Base-by-base conservation (phyloP, 1,140 invertebrate genomes). In the Brachionus paranguensis region DNA sequence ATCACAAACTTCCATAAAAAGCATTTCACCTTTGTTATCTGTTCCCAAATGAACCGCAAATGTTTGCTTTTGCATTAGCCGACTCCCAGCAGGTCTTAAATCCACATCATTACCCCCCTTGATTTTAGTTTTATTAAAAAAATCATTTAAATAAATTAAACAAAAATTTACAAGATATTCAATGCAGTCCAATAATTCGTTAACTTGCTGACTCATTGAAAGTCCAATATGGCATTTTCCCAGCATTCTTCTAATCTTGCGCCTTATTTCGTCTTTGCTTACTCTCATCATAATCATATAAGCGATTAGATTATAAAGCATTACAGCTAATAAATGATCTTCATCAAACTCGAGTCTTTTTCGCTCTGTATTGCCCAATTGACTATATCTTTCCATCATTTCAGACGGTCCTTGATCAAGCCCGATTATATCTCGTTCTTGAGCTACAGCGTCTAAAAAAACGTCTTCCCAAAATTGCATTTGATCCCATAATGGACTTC, bases 391-490 rank as follows among this genome's bases (percentile, higher is more conserved):
- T 50, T 78, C 43, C 50, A 83, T 74, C 55, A 79, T 68, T 53
- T 72, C 47, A 17, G 41, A 37, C 4, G 33, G 45, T 53, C 78
- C 96, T 90, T 99, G 97, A 91, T 99, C 98, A 96, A 99, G 98
- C 78, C 98, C 98, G 85, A 99, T 95, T 92, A 99, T 96, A 88
- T 99, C 97, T 76, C 98, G 91, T 88, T 99, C 98, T 89, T 99
- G 96, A 70, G 97, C 97, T 0, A 99, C 97, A 0, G 97, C 96
- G 90, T 99, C 97, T 29, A 99, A 91, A 88, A 99, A 99, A 0
- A 95, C 94, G 89, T 99, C 97, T 90, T 99, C 97, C 97, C 98
- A 99, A 89, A 99, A 99, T 87, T 99, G 96, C 94, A 99, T 97
- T 90, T 99, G 95, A 89, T 99, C 96, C 97, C 97, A 99, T n/a